Evolutionary conservation across 2,888 invertebrate genomes (phyloP), one percentile per base, ranked within the genome.

Genomic region (Eupithecia abbreviata): DNA sequence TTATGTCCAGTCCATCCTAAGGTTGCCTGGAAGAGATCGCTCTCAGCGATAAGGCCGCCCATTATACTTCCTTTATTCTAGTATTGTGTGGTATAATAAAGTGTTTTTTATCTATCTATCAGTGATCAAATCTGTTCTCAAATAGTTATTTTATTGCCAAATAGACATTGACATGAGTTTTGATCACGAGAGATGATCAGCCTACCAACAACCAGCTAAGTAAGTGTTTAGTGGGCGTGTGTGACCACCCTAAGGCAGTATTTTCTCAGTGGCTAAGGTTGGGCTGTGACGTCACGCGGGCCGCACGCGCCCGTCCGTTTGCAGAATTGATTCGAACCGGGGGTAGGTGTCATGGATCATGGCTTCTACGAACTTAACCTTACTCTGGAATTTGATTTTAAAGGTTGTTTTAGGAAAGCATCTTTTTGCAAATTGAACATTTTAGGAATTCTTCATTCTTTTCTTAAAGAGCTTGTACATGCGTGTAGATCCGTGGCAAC

Each of bases 251-350:
- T 66, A 66, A 66, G 66, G 66, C 7, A 42, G 41, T 66, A 18
- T 72, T 74, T 77, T 74, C 72, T 72, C 71, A 45, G 71, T 74
- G 58, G 12, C 18, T 13, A 68, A 77, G 77, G 77, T 62, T 72
- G 55, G 72, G 65, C 73, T 71, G 71, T 78, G 75, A 75, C 75
- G 77, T 30, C 66, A 75, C 75, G 30, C 10, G 18, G 71, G 41
- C 41, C 42, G 70, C 75, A 70, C 74, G 30, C 30, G 30, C 30
- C 30, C 30, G 30, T 30, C 30, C 30, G 75, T 77, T 73, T 68
- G 75, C 73, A 55, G 77, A 73, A 78, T 78, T 71, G 58, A 77
- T 77, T 78, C 58, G 73, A 66, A 73, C 47, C 15, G 70, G n/a
- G 66, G 67, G 42, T 43, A 30, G 30, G 55, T 9, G 9, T 74